Conservation (phyloP, 64 coral and sea anemone species). For the Cladopsammia gracilis region DNA sequence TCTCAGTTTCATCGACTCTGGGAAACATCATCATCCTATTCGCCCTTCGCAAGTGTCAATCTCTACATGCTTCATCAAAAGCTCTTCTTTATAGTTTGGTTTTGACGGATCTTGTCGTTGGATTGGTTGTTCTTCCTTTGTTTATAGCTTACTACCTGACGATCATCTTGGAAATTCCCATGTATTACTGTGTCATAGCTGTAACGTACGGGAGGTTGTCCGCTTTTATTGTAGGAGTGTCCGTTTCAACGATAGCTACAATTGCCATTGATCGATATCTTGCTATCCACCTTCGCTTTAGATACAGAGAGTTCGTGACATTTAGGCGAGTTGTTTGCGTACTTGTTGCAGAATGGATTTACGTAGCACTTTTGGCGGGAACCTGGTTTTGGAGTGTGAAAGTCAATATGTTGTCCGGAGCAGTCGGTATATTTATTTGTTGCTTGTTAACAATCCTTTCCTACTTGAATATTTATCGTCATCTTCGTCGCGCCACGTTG, state of each 20-base stretch:
- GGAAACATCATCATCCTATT: not conserved
- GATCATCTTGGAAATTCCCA: conserved; percentile 25
- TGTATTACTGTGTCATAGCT: not conserved
- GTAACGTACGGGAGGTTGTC: not conserved
- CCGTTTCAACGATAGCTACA: not conserved
- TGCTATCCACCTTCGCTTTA: not conserved
- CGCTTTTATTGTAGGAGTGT: not conserved
- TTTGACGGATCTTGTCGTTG: conserved; percentile 7
- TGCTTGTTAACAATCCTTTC: not conserved
- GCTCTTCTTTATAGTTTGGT: conserved; percentile 21
- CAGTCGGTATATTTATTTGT: not conserved
- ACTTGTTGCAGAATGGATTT: not conserved
- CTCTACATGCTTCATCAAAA: conserved; percentile 25
- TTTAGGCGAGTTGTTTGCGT: not conserved
- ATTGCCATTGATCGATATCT: conserved; percentile 4
- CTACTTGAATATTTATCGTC: conserved; percentile 7
- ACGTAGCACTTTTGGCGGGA: not conserved
- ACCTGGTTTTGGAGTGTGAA: not conserved
- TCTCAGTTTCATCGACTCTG: not conserved
- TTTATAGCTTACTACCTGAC: not conserved
- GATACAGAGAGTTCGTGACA: not conserved
- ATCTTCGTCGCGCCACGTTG: conserved; percentile 26
- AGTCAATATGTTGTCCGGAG: not conserved
- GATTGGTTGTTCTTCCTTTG: not conserved
- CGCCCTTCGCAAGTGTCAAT: conserved; percentile 1